Percentiles rank a stretch among this genome's conserved stretches.
Evolutionary conservation across 1,140 invertebrate species (phyloP).

Genomic region (Pollicipes pollicipes): DNA sequence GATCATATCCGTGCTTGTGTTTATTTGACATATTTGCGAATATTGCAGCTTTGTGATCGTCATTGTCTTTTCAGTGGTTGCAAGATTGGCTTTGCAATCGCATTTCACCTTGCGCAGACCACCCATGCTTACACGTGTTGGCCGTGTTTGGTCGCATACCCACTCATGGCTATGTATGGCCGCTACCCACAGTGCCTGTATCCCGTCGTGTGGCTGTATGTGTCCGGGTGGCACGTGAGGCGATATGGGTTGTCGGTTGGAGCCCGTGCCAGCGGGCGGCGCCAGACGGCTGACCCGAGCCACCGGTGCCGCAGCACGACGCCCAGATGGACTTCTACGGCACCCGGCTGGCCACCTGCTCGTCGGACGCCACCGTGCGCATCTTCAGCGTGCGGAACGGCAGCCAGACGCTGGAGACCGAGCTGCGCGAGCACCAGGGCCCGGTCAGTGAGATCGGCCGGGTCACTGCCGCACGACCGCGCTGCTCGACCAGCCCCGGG

Average conservation of each 20-base stretch:
- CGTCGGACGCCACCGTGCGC: conserved; percentile 89
- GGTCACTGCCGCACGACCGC: no score
- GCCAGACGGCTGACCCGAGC: not conserved
- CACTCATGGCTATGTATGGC: not conserved
- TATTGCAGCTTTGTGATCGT: not conserved
- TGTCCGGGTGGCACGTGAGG: no score
- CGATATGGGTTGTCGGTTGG: no score
- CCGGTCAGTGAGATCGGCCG: not conserved
- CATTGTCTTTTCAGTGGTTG: no score
- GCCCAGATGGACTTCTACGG: conserved; percentile 98
- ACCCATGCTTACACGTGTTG: no score
- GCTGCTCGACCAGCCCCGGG: no score
- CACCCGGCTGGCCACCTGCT: conserved; percentile 86
- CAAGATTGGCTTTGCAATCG: not conserved
- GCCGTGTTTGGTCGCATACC: not conserved
- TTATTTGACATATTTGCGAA: not conserved
- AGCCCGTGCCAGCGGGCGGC: no score
- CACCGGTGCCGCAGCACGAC: conserved; percentile 45
- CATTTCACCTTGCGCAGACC: not conserved
- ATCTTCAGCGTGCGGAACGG: conserved; percentile 78
- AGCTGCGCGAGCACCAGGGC: conserved; percentile 82
- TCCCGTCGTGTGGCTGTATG: no score
- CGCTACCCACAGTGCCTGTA: conserved; percentile 9
- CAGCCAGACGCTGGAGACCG: conserved; percentile 70
- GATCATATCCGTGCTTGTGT: not conserved